phyloP scores from a whole-genome alignment of 1,140 invertebrate species.

The Tetraneura akinire region DNA sequence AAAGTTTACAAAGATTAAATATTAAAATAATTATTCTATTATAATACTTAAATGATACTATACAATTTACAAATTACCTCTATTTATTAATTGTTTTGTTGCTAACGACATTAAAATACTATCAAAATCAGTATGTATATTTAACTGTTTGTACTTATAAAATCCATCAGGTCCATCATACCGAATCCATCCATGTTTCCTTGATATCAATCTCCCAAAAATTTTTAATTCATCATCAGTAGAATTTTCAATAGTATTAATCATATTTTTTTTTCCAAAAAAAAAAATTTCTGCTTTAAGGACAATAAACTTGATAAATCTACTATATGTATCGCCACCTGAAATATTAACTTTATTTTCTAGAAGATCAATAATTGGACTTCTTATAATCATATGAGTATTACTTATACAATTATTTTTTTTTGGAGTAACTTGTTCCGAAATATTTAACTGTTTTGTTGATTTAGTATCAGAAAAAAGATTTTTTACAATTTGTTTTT shows the following conservation, averaged over 20 bases:
- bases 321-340: constrained; percentile 41
- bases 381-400: neutral
- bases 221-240: constrained; percentile 37
- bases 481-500: neutral
- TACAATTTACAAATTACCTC: neutral
- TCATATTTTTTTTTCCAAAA: neutral
- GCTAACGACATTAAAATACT: constrained; percentile 11
- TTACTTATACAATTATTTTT: neutral
- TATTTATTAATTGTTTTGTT: constrained; percentile 39
- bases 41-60: neutral
- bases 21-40: neutral
- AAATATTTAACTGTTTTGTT: neutral
- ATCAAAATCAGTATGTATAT: constrained; percentile 31
- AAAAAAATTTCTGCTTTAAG: neutral
- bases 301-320: constrained; percentile 30
- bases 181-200: constrained; percentile 49
- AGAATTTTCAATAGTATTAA: neutral
- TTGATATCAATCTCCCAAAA: constrained; percentile 27
- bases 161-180: neutral
- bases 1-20: neutral
- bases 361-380: constrained; percentile 22
- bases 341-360: constrained; percentile 11
- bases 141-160: constrained; percentile 15
- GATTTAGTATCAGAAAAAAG: neutral
- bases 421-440: constrained; percentile 7